Percentiles rank a stretch among this genome's conserved stretches.
These are phyloP conservation scores for Venturia canescens DNA, from an alignment of 1,140 invertebrate genomes.

Conservation along the genomic window DNA sequence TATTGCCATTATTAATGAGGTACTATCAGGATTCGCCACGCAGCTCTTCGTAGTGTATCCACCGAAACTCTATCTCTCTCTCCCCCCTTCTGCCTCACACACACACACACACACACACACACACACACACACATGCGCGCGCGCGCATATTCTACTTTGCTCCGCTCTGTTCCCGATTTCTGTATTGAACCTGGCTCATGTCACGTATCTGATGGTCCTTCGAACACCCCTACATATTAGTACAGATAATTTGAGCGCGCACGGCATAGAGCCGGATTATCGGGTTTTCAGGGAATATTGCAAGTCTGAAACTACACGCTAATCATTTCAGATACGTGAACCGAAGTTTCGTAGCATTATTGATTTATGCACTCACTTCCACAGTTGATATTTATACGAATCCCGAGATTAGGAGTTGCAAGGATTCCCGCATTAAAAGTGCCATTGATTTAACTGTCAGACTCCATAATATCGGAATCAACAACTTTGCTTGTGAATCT, in stretches of 20 bases:
- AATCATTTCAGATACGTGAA: background rate
- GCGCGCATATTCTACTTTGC: constrained; percentile 1
- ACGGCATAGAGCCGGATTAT: background rate
- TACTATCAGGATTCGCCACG: constrained; percentile 2
- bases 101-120: too few relatives aligned
- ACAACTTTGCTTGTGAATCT: too few relatives aligned
- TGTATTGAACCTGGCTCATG: background rate
- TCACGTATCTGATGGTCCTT: constrained; percentile 22
- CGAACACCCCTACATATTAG: constrained; percentile 5
- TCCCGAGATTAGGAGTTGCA: background rate
- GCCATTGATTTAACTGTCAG: background rate
- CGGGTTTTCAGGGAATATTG: background rate
- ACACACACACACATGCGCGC: too few relatives aligned
- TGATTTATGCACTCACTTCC: background rate
- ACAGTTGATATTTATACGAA: background rate
- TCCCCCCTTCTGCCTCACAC: background rate
- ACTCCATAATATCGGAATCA: too few relatives aligned
- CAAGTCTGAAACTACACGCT: constrained; percentile 1
- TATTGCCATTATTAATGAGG: constrained; percentile 41
- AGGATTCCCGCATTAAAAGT: too few relatives aligned
- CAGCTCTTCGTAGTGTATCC: background rate
- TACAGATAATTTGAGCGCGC: background rate
- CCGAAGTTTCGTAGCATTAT: background rate
- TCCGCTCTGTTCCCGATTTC: constrained; percentile 4
- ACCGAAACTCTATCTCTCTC: constrained; percentile 5